phyloP scores from a whole-genome alignment of 2,113 vertebrate species.

The Leptosomus discolor region DNA sequence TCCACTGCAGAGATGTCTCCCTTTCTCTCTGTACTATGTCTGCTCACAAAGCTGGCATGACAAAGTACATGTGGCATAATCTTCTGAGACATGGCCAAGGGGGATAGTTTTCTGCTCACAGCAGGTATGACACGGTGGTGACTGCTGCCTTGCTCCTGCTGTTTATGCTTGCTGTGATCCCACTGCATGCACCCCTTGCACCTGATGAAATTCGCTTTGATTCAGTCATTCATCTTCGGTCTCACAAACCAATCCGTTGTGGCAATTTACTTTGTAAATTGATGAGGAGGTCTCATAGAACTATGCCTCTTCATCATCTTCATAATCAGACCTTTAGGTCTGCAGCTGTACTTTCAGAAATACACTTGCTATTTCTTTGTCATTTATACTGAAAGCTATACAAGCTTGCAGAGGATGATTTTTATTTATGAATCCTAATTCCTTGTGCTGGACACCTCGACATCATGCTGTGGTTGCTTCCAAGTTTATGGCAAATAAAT shows the following conservation, averaged over 20 bases:
- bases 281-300: not conserved
- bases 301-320: not conserved
- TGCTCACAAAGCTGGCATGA: not conserved
- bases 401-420: not conserved
- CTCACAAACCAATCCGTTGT: not conserved
- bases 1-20: not conserved
- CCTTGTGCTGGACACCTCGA: not conserved
- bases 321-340: not conserved
- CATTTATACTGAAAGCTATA: not conserved
- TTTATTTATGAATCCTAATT: constrained; percentile 19
- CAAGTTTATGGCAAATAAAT: constrained; percentile 30
- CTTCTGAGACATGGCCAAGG: not conserved
- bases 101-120: not conserved
- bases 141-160: not conserved
- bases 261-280: not conserved
- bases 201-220: not conserved
- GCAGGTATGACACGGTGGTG: not conserved
- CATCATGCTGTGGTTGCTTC: not conserved
- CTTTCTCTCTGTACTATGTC: not conserved
- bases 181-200: not conserved
- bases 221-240: not conserved
- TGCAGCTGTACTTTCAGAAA: not conserved
- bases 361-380: not conserved
- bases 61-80: not conserved
- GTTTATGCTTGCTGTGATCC: not conserved